phyloP scores from a whole-genome alignment of 2,113 vertebrate species.

The Raphicerus campestris region DNA sequence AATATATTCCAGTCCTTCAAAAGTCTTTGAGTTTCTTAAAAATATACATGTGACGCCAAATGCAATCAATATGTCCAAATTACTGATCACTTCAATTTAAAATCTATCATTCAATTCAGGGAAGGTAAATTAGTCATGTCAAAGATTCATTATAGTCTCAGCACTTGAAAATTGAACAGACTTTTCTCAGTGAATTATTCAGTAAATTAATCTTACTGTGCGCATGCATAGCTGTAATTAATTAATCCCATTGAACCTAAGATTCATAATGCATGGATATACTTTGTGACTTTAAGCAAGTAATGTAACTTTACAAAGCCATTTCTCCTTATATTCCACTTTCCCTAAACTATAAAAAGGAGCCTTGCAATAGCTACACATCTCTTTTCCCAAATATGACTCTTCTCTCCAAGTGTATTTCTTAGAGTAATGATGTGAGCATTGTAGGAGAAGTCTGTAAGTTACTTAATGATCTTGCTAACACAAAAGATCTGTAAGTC shows the following conservation, averaged over 20 bases:
- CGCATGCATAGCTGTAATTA: conserved; percentile 9
- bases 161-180: conserved; percentile 8
- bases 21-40: background rate
- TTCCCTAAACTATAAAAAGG: background rate
- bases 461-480: background rate
- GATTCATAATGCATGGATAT: background rate
- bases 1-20: background rate
- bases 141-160: conserved; percentile 21
- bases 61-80: background rate
- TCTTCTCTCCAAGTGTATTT: background rate
- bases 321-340: background rate
- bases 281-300: conserved; percentile 33
- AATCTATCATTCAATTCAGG: conserved; percentile 19
- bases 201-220: conserved; percentile 41
- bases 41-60: background rate
- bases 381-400: background rate
- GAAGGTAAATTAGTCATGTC: conserved; percentile 1
- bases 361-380: background rate
- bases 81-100: conserved; percentile 42
- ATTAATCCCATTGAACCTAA: background rate
- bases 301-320: background rate
- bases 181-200: conserved; percentile 48
- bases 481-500: background rate
- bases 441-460: background rate
- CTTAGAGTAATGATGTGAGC: background rate